Evolutionary conservation across 2,113 vertebrate genomes (phyloP).

Genomic region (Apus apus): DNA sequence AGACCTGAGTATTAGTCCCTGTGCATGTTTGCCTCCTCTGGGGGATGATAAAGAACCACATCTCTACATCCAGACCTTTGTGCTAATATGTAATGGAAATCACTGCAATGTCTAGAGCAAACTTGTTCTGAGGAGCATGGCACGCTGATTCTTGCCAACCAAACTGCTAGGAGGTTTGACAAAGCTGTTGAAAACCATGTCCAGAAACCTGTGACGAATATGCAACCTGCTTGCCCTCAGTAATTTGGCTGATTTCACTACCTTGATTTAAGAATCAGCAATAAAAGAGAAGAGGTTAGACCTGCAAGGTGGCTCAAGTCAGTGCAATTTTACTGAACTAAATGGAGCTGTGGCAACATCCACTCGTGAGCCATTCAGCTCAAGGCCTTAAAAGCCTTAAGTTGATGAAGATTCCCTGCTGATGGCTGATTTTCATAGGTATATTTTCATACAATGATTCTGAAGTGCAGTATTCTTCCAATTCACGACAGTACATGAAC

Average conservation of each 20-base stretch:
- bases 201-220: background rate
- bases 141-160: background rate
- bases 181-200: background rate
- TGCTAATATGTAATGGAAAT: background rate
- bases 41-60: background rate
- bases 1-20: background rate
- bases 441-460: background rate
- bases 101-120: background rate
- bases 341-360: background rate
- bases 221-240: background rate
- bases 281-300: background rate
- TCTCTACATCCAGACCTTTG: background rate
- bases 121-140: background rate
- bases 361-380: background rate
- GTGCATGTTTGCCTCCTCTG: background rate
- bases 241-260: background rate
- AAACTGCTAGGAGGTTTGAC: background rate
- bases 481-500: background rate
- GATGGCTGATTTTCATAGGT: conserved; percentile 26
- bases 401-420: conserved; percentile 9
- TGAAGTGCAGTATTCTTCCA: conserved; percentile 4
- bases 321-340: background rate
- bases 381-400: background rate
- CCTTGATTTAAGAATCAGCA: background rate
- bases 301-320: background rate